These are phyloP conservation scores for Rhabdomys pumilio DNA, from an alignment of 2,797 vertebrate genomes.

Conservation along the genomic window DNA sequence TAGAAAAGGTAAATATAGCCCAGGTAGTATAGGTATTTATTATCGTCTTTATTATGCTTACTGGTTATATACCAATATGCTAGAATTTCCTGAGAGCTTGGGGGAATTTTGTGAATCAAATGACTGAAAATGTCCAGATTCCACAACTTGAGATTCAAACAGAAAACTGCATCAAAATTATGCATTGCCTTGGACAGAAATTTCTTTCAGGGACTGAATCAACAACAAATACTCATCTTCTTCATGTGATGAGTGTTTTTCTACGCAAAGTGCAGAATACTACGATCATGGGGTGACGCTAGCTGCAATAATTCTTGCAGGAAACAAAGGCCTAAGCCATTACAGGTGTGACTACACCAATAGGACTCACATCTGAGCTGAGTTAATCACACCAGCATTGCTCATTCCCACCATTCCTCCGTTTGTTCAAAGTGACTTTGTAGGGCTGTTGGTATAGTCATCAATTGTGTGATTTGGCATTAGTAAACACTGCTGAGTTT, in stretches of 20 bases:
- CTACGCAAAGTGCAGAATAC: not conserved
- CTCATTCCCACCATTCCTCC: not conserved
- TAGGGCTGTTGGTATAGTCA: not conserved
- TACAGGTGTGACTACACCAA: not conserved
- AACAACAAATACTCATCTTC: not conserved
- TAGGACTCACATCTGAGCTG: conserved; percentile 15
- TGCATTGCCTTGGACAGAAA: conserved; percentile 6
- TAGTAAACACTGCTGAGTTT: not conserved
- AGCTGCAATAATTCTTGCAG: not conserved
- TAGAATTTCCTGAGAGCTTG: not conserved
- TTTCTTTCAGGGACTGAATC: not conserved
- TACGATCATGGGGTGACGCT: not conserved
- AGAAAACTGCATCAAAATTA: not conserved
- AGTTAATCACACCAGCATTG: conserved; percentile 39
- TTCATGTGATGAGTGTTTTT: not conserved
- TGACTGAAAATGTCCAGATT: not conserved
- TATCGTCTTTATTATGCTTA: not conserved
- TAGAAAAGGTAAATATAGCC: not conserved
- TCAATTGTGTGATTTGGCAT: not conserved
- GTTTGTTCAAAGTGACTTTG: not conserved
- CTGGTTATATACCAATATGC: not conserved
- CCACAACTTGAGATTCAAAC: not conserved
- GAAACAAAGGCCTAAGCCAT: not conserved
- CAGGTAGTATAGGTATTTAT: not conserved
- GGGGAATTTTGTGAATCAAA: not conserved